Conservation (phyloP, 2,888 invertebrate species). For the Drosophila macrospina region DNA sequence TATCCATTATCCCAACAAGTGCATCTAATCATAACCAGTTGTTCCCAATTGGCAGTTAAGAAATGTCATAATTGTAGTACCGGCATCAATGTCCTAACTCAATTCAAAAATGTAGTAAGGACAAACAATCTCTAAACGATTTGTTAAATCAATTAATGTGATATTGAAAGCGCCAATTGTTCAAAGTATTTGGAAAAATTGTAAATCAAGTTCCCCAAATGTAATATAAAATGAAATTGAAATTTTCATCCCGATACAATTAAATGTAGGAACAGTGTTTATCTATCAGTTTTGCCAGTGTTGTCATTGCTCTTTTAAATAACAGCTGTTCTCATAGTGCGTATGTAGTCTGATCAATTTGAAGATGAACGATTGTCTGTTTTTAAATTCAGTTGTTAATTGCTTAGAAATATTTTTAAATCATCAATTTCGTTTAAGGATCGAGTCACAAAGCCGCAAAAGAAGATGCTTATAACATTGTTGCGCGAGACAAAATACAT, state of each 20-base stretch:
- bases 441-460: constrained; percentile 85
- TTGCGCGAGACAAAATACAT: constrained; percentile 84
- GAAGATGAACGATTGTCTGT: too few relatives aligned
- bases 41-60: neutral
- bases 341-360: too few relatives aligned
- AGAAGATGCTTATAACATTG: constrained; percentile 84
- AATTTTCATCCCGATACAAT: neutral
- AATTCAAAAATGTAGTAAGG: neutral
- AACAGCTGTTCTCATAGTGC: constrained; percentile 13
- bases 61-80: neutral
- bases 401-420: too few relatives aligned
- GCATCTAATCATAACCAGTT: neutral
- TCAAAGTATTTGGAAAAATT: neutral
- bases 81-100: neutral
- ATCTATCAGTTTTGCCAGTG: constrained; percentile 6
- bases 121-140: neutral
- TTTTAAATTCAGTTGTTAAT: too few relatives aligned
- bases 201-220: neutral
- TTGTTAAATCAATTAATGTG: neutral
- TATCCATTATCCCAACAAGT: constrained; percentile 10
- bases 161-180: neutral
- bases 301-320: neutral
- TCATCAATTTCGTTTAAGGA: constrained; percentile 79
- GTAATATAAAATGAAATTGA: neutral
- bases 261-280: constrained; percentile 4